A percentile compares a stretch with the other conserved stretches of the same genome.
Conservation (phyloP, 2,888 invertebrate genomes). For the Oscheius sp. region DNA sequence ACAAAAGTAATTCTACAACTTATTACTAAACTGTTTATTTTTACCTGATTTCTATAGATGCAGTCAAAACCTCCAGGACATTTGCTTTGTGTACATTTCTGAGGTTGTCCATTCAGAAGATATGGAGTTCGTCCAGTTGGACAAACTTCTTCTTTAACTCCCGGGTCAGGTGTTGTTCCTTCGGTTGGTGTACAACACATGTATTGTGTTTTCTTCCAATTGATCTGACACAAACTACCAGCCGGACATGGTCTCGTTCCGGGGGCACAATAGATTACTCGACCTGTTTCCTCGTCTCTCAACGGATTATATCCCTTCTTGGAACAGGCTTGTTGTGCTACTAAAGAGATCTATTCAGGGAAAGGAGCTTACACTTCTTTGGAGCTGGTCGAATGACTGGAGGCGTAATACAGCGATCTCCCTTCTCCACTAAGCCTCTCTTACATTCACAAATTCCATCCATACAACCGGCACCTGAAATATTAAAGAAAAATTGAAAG, state of each 20-base stretch:
- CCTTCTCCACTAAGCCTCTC: slow-evolving; percentile 47
- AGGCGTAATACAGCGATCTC: slow-evolving; percentile 39
- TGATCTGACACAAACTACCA: slow-evolving; percentile 36
- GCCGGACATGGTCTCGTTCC: slow-evolving; percentile 42
- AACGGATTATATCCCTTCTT: slow-evolving; percentile 47
- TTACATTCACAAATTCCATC: slow-evolving; percentile 52
- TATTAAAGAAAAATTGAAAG: not conserved
- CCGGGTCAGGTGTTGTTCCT: slow-evolving; percentile 5
- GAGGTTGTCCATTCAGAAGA: slow-evolving; percentile 55
- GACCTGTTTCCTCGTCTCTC: slow-evolving; percentile 41
- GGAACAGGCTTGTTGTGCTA: slow-evolving; percentile 39
- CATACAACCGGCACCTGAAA: slow-evolving; percentile 39
- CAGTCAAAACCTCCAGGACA: slow-evolving; percentile 58
- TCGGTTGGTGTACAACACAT: slow-evolving; percentile 49
- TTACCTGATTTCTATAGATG: slow-evolving; percentile 44
- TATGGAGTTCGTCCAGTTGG: slow-evolving; percentile 53
- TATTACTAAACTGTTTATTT: no score
- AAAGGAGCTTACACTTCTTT: slow-evolving; percentile 8
- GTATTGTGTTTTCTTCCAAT: slow-evolving; percentile 53
- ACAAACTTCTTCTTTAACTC: slow-evolving; percentile 36
- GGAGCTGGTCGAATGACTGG: not conserved
- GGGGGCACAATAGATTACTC: slow-evolving; percentile 48
- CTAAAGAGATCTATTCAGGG: slow-evolving; percentile 33
- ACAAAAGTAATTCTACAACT: slow-evolving; percentile 47
- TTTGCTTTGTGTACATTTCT: slow-evolving; percentile 48